phyloP scores from a whole-genome alignment of 2,113 vertebrate genomes.

The Syrrhaptes paradoxus region DNA sequence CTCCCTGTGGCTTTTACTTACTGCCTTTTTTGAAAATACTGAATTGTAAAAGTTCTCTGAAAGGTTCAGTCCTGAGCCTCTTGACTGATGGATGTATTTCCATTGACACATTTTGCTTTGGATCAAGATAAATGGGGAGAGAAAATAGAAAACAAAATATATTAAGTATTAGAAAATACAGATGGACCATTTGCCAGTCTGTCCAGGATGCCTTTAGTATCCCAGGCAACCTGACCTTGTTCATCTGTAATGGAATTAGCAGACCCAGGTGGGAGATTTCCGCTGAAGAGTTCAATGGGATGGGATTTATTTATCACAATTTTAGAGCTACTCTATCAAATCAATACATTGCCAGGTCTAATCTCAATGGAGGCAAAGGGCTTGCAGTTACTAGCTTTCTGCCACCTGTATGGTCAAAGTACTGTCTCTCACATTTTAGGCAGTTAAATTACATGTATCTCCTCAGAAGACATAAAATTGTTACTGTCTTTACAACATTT shows the following conservation, averaged over 20 bases:
- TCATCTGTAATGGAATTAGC: constrained; percentile 39
- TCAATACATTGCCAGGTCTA: background rate
- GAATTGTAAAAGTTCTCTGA: background rate
- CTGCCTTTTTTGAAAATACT: constrained; percentile 29
- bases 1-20: constrained; percentile 7
- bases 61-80: background rate
- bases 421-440: background rate
- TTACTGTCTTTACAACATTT: background rate
- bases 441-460: background rate
- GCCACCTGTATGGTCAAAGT: background rate
- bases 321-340: constrained; percentile 2
- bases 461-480: background rate
- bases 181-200: background rate
- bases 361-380: background rate
- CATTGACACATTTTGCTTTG: background rate
- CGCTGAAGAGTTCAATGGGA: background rate
- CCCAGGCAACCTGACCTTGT: background rate
- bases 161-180: background rate
- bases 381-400: background rate
- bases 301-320: constrained; percentile 24
- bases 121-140: background rate
- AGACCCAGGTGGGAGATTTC: background rate
- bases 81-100: background rate
- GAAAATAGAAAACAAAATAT: background rate
- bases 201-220: background rate